phyloP scores from a whole-genome alignment of 2,888 invertebrate species.

The Mimas tiliae region DNA sequence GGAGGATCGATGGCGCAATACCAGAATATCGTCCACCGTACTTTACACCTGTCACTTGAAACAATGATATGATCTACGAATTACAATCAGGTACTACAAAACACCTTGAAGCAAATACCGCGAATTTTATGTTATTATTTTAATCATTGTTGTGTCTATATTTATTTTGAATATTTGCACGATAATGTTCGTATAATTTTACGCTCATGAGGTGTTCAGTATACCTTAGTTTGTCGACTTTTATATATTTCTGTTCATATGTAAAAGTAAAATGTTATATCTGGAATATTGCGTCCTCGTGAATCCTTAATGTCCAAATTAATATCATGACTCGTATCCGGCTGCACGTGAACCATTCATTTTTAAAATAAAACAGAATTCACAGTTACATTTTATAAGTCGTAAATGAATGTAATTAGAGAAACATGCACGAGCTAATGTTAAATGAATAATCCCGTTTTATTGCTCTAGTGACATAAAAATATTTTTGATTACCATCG shows the following conservation, averaged over 20 bases:
- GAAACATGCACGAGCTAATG: constrained; percentile 54
- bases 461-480: constrained; percentile 63
- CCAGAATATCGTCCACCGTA: constrained; percentile 59
- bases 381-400: constrained; percentile 44
- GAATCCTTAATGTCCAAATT: constrained; percentile 77
- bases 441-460: constrained; percentile 58
- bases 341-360: constrained; percentile 33
- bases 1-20: constrained; percentile 80
- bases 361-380: constrained; percentile 34
- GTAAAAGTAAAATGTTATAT: constrained; percentile 30
- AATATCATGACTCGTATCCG: constrained; percentile 34
- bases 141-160: constrained; percentile 2
- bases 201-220: constrained; percentile 20
- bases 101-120: constrained; percentile 35
- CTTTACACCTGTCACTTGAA: constrained; percentile 62
- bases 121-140: constrained; percentile 40
- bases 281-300: constrained; percentile 77
- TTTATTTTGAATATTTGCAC: constrained; percentile 10
- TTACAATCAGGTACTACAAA: constrained; percentile 44
- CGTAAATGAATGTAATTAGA: constrained; percentile 63
- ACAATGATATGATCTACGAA: constrained; percentile 34
- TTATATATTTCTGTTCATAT: neutral
- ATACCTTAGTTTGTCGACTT: neutral
- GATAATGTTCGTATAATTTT: neutral
- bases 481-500: constrained; percentile 55